Conservation (phyloP, 2,888 invertebrate species). For the Drosophila helvetica region DNA sequence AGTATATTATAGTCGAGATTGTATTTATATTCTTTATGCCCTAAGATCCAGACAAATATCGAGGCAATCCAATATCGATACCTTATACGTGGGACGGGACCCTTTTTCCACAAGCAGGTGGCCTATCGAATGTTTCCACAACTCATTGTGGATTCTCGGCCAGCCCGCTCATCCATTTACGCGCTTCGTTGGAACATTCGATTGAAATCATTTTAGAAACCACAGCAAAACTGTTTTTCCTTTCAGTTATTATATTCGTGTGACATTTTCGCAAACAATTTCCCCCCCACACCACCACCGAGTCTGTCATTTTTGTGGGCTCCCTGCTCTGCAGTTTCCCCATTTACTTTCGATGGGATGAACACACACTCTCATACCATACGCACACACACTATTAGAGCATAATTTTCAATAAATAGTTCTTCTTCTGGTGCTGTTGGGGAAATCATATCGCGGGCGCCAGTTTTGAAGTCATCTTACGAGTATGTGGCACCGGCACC, state of each 20-base stretch:
- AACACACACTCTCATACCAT: background rate
- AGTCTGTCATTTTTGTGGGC: too few relatives aligned
- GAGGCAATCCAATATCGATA: background rate
- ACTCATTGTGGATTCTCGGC: constrained; percentile 12
- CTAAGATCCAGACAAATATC: too few relatives aligned
- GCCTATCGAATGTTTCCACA: background rate
- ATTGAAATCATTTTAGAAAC: constrained; percentile 12
- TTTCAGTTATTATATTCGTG: constrained; percentile 28
- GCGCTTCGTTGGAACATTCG: constrained; percentile 14
- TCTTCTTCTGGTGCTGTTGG: constrained; percentile 17
- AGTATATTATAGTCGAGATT: too few relatives aligned
- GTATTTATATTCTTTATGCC: too few relatives aligned
- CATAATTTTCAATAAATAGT: constrained; percentile 78
- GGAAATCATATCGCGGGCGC: constrained; percentile 64
- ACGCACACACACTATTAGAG: constrained; percentile 57
- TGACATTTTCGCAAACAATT: constrained; percentile 34
- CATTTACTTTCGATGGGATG: constrained; percentile 19
- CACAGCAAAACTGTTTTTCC: constrained; percentile 18
- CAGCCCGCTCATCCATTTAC: constrained; percentile 4
- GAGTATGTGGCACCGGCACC: constrained; percentile 10
- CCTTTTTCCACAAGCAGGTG: too few relatives aligned
- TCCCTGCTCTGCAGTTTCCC: too few relatives aligned
- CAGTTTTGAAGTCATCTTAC: constrained; percentile 43
- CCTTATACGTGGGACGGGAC: too few relatives aligned
- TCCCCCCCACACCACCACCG: background rate